These are phyloP conservation scores for Xiphophorus hellerii DNA, from an alignment of 2,113 vertebrate species.

Conservation along the genomic window DNA sequence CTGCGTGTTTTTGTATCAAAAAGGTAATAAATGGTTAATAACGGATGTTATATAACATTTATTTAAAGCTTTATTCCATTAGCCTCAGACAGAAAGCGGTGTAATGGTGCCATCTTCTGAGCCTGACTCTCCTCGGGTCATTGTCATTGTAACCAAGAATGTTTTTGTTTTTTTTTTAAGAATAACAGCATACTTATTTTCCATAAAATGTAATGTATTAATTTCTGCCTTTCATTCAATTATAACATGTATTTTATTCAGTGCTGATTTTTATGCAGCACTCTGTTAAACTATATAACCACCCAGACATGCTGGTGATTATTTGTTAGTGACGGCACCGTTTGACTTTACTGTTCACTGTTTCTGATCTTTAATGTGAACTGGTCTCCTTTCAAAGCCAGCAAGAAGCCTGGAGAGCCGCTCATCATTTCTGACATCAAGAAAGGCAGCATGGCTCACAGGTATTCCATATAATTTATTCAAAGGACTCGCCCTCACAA, in stretches of 20 bases:
- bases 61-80: background rate
- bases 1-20: background rate
- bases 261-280: too few species aligned
- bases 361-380: conserved; percentile 11
- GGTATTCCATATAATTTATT: conserved; percentile 73
- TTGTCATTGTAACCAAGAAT: too few species aligned
- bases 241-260: too few species aligned
- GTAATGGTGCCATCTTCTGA: conserved; percentile 43
- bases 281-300: too few species aligned
- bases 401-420: conserved; percentile 91
- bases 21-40: background rate
- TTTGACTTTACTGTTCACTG: background rate
- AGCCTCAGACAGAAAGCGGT: background rate
- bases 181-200: too few species aligned
- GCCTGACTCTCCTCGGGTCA: background rate
- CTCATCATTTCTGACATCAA: conserved; percentile 98
- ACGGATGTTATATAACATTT: background rate
- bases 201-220: too few species aligned
- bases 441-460: conserved; percentile 97
- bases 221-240: too few species aligned
- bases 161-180: too few species aligned
- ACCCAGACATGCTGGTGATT: background rate
- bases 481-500: too few species aligned
- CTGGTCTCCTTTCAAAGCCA: conserved; percentile 78
- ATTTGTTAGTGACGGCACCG: background rate